A percentile compares a stretch with the other conserved stretches of the same genome.
phyloP scores from a whole-genome alignment of 1,140 invertebrate species.

The Drosophila repletoides region DNA sequence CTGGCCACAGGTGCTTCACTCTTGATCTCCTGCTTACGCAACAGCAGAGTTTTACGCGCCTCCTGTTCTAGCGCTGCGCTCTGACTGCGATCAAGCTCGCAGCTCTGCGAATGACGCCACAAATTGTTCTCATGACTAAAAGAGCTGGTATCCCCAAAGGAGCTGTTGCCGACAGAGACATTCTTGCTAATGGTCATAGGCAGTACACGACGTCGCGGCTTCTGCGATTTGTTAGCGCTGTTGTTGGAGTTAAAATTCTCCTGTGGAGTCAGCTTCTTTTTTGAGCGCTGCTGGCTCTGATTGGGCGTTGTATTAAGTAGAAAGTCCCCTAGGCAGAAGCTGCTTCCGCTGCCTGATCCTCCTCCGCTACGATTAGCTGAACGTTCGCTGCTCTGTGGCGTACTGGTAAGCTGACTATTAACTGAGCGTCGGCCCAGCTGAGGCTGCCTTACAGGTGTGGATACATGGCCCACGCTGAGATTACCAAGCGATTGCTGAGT shows the following conservation, averaged over 20 bases:
- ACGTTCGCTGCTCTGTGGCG: conserved; percentile 46
- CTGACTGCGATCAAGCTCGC: conserved; percentile 66
- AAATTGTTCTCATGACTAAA: conserved; percentile 80
- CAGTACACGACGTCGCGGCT: conserved; percentile 69
- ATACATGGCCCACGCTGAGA: conserved; percentile 10
- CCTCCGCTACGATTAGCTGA: conserved; percentile 27
- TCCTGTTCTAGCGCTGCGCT: conserved; percentile 56
- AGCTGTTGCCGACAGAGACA: conserved; percentile 34
- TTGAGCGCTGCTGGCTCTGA: conserved; percentile 47
- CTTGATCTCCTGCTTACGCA: conserved; percentile 62
- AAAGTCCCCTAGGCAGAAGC: conserved; percentile 74
- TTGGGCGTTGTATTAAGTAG: conserved; percentile 48
- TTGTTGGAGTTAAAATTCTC: conserved; percentile 1
- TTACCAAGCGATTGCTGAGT: conserved; percentile 24
- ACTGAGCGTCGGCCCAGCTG: conserved; percentile 30
- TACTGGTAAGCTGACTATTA: conserved; percentile 40
- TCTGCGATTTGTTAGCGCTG: conserved; percentile 35
- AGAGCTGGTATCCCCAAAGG: conserved; percentile 70
- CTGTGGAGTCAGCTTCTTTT: conserved; percentile 63
- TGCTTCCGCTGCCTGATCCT: conserved; percentile 17
- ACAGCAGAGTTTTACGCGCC: conserved; percentile 57
- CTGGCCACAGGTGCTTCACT: conserved; percentile 39
- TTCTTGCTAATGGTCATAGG: conserved; percentile 72
- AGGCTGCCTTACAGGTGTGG: conserved; percentile 13
- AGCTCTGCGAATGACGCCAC: conserved; percentile 56